Evolutionary conservation across 2,113 vertebrate species (phyloP), one percentile per base, ranked within the genome.

Genomic region (Rhipidura dahli): DNA sequence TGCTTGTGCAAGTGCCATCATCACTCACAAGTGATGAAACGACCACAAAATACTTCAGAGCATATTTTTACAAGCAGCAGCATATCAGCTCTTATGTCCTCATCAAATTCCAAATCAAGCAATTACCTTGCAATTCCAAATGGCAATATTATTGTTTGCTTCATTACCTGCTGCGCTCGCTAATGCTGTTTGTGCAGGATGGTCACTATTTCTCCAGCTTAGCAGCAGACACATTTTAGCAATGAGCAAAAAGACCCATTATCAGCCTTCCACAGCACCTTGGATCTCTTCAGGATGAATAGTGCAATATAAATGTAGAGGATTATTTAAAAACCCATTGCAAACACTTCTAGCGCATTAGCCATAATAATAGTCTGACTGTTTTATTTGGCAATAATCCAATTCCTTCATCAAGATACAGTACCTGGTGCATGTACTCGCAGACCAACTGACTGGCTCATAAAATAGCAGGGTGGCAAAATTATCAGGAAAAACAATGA

Each of bases 241-340:
- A 90, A 66, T 68, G 85, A 89, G 80, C 60, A 75, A 57, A 79
- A 81, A 78, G 86, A 56, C 31, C 56, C 65, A 76, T 95, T 95
- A 94, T 42, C 83, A 87, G 72, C 86, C 49, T 79, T 92, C 40
- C 56, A n/a, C 56, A 92, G 86, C 83, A 89, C 85, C 79, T 88
- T 73, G 71, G 33, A 72, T 91, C 76, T 83, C 82, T 86, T 81
- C 72, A 54, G 72, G 65, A 94, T 95, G 80, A 77, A 94, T 83
- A 76, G 76, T 60, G 49, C 71, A 47, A 71, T 92, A 75, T 83
- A 95, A 94, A 75, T 6, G 37, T 45, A 75, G 80, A 92, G 76
- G 86, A 93, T 94, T 97, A 93, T 94, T 97, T 95, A 94, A 96
- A 95, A 97, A 92, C 83, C 80, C 86, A 93, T 90, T 94, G 88